Base-by-base conservation (phyloP, 1,140 invertebrate genomes). In the Nixonia krombeini region DNA sequence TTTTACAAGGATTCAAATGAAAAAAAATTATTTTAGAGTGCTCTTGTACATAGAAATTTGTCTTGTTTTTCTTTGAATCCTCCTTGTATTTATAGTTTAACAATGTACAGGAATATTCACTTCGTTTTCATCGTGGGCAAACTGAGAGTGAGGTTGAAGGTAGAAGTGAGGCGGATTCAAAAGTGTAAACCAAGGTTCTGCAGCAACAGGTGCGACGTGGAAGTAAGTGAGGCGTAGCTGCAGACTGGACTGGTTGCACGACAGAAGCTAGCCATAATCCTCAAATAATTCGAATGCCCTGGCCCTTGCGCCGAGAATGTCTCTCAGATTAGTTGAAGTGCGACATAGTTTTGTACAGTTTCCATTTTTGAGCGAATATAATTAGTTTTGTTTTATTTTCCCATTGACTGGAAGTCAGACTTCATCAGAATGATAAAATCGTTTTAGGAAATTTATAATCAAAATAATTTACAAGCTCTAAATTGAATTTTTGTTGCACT, bases 171-270 rank as follows among this genome's bases (percentile, higher is more conserved):
- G 78, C 76, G 78, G 78, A 81, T 79, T 70, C 77, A 55, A 80
- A 79, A 78, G 71, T 78, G 78, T 74, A 70, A 75, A 74, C 72
- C 73, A 76, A 81, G 74, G 69, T 78, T 80, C 74, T 75, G 68
- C 73, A 70, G 72, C 78, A 57, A 78, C 75, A 75, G 73, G 75
- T 78, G 71, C 68, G 59, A 76, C 73, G 61, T 75, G 71, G 74
- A 83, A 80, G 81, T 82, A 83, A 83, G 81, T 83, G 80, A 74
- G 76, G 78, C 68, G 70, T 81, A 80, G 77, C 76, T 78, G 74
- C 66, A 68, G 76, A 80, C 70, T 69, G 65, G 76, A 80, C 71
- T 80, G 74, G 79, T 81, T 79, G 81, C 80, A 83, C 81, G 80
- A 82, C 70, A 69, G 70, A 78, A 79, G 74, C 79, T 83, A 80